phyloP scores from a whole-genome alignment of 2,797 vertebrate genomes.

The Cossypha heuglini region DNA sequence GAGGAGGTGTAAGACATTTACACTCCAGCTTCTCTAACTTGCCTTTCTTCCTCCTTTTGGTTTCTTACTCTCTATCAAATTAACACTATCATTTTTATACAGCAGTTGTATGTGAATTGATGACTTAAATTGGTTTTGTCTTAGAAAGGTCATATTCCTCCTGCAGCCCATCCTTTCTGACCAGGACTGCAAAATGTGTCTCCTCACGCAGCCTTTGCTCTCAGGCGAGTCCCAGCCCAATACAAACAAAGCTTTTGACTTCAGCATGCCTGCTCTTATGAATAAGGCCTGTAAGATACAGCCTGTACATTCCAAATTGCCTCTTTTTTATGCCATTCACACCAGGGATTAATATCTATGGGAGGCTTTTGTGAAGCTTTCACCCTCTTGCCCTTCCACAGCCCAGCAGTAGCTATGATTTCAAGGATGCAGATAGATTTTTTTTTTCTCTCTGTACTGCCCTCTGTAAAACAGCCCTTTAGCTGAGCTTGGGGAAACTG shows the following conservation, averaged over 20 bases:
- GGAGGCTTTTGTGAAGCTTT: constrained; percentile 17
- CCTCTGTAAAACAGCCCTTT: background rate
- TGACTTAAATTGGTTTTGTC: background rate
- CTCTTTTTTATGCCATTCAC: constrained; percentile 22
- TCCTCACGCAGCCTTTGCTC: background rate
- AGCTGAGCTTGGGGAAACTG: background rate
- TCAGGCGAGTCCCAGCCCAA: background rate
- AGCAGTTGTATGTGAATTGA: background rate
- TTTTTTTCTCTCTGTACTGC: background rate
- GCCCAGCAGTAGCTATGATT: constrained; percentile 9
- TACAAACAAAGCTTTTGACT: constrained; percentile 48
- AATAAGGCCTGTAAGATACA: constrained; percentile 16
- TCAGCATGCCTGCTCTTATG: background rate
- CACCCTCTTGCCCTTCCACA: constrained; percentile 18
- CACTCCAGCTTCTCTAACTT: background rate
- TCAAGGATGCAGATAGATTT: background rate
- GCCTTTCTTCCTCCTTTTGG: background rate
- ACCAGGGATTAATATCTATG: constrained; percentile 25
- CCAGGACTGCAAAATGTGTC: background rate
- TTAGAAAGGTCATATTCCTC: background rate
- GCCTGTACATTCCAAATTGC: constrained; percentile 29
- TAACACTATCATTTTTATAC: background rate
- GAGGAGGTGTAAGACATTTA: background rate
- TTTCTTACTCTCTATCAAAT: background rate
- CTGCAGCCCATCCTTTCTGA: background rate